These are phyloP conservation scores for Brenthis ino DNA, from an alignment of 2,888 invertebrate genomes.

Conservation along the genomic window DNA sequence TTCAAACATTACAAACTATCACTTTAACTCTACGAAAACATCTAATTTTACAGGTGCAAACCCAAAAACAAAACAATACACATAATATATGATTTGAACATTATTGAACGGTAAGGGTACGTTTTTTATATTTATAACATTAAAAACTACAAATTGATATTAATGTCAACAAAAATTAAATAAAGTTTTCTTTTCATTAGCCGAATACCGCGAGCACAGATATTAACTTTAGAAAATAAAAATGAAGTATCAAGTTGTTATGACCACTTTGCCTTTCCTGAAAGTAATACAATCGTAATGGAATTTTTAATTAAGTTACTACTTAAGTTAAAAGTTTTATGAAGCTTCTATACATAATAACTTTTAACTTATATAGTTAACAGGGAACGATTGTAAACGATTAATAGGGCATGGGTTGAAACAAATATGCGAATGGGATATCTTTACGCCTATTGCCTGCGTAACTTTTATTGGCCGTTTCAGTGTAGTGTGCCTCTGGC, in stretches of 20 bases:
- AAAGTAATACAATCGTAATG: too few species aligned
- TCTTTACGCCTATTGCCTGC: constrained; percentile 57
- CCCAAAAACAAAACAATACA: too few species aligned
- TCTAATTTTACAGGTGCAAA: constrained; percentile 1
- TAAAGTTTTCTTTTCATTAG: too few species aligned
- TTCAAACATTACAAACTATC: constrained; percentile 73
- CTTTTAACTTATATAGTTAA: constrained; percentile 17
- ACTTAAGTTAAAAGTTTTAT: not conserved
- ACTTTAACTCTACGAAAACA: constrained; percentile 47
- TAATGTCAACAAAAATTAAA: too few species aligned
- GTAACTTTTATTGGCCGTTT: constrained; percentile 56
- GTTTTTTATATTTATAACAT: too few species aligned
- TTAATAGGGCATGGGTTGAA: constrained; percentile 41
- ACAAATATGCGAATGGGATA: constrained; percentile 48
- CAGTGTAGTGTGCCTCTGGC: constrained; percentile 45
- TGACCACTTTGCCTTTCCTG: too few species aligned
- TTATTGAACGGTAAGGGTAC: too few species aligned
- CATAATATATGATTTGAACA: too few species aligned
- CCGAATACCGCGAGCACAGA: too few species aligned
- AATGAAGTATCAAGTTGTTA: too few species aligned
- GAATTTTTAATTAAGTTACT: not conserved
- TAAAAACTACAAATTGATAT: too few species aligned
- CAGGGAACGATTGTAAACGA: constrained; percentile 22
- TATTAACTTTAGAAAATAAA: too few species aligned
- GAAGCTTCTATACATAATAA: not conserved